A percentile compares a stretch with the other conserved stretches of the same genome.
These are phyloP conservation scores for Drosophila putrida DNA, from an alignment of 2,888 invertebrate genomes.

Conservation along the genomic window DNA sequence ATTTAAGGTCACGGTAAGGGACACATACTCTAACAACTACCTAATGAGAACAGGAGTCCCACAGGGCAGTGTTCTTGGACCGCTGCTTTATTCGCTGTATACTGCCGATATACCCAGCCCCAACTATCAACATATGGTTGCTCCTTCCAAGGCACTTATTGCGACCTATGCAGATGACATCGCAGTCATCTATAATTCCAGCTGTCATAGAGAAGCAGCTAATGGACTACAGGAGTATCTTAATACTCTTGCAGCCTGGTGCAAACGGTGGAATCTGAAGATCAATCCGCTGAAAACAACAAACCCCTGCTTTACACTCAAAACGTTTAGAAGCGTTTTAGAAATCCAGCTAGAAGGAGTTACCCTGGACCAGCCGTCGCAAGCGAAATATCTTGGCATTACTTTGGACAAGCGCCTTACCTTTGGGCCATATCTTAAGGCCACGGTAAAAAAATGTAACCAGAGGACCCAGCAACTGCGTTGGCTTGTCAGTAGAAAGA, in stretches of 20 bases:
- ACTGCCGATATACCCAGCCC: slow-evolving; percentile 19
- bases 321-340: neutral
- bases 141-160: no score
- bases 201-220: neutral
- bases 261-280: slow-evolving; percentile 14
- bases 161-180: no score
- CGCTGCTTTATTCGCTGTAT: slow-evolving; percentile 14
- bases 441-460: no score
- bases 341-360: slow-evolving; percentile 17
- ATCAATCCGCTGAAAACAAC: slow-evolving; percentile 18
- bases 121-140: slow-evolving; percentile 4
- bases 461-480: no score
- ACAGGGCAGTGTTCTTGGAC: slow-evolving; percentile 21
- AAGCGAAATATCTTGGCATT: slow-evolving; percentile 14
- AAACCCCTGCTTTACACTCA: slow-evolving; percentile 18
- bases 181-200: slow-evolving; percentile 11
- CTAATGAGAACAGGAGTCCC: slow-evolving; percentile 17
- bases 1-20: slow-evolving; percentile 5
- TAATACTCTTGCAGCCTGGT: slow-evolving; percentile 10
- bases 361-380: slow-evolving; percentile 16
- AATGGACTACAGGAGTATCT: slow-evolving; percentile 10
- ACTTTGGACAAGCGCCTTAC: slow-evolving; percentile 19
- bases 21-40: neutral
- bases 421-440: no score
- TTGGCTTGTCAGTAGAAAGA: no score